Evolutionary conservation across 1,140 invertebrate genomes (phyloP).

Genomic region (Calephelis nemesis): DNA sequence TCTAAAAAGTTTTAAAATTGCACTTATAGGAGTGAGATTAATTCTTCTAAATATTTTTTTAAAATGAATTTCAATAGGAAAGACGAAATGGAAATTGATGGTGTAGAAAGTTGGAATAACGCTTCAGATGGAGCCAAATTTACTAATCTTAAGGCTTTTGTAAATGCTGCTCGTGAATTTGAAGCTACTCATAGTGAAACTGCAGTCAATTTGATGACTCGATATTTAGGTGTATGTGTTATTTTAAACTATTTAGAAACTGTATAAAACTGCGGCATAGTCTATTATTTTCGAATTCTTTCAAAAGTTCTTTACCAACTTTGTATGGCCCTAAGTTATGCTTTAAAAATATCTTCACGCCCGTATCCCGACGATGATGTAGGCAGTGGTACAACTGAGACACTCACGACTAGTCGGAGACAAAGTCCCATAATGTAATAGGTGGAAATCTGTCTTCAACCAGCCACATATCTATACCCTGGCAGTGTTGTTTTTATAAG

Average conservation of each 20-base stretch:
- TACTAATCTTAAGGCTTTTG: slow-evolving; percentile 69
- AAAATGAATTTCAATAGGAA: background rate
- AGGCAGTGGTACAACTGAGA: no score
- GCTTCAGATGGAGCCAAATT: slow-evolving; percentile 61
- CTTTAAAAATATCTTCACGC: no score
- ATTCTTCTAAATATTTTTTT: background rate
- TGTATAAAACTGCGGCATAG: no score
- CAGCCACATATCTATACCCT: no score
- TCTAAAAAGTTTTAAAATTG: slow-evolving; percentile 17
- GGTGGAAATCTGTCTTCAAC: no score
- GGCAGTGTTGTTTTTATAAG: no score
- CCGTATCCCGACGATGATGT: no score
- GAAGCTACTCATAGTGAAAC: slow-evolving; percentile 72
- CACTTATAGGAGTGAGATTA: background rate
- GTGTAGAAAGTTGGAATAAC: slow-evolving; percentile 47
- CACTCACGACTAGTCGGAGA: no score
- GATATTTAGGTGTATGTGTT: slow-evolving; percentile 64
- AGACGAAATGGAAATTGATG: slow-evolving; percentile 58
- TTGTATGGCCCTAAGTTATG: no score
- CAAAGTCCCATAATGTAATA: no score
- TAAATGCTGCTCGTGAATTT: slow-evolving; percentile 69
- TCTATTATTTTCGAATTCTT: no score
- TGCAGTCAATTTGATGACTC: slow-evolving; percentile 68
- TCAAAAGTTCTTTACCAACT: no score
- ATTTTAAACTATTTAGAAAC: background rate